A percentile compares a stretch with the other conserved stretches of the same genome.
phyloP scores from a whole-genome alignment of 2,113 vertebrate species.

The Microtus richardsoni region DNA sequence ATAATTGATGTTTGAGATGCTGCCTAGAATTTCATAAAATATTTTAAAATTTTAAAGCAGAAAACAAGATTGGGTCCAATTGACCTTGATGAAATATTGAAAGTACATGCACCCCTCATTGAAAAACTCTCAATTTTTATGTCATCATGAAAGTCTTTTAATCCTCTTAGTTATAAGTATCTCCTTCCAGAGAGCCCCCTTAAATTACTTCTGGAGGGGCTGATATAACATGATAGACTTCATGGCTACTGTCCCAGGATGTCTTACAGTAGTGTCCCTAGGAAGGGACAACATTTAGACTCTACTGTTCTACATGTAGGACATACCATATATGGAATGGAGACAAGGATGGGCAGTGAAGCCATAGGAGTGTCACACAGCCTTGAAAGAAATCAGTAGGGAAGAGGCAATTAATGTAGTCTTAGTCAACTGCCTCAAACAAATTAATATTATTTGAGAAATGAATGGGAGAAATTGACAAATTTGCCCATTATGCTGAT shows the following conservation, averaged over 20 bases:
- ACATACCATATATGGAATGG: background rate
- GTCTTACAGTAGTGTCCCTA: background rate
- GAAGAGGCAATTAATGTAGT: background rate
- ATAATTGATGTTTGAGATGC: background rate
- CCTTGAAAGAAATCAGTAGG: background rate
- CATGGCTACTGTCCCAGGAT: background rate
- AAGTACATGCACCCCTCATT: background rate
- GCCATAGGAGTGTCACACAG: background rate
- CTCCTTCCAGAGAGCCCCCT: background rate
- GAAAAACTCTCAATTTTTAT: background rate
- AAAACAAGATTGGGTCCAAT: background rate
- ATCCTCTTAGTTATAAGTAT: background rate
- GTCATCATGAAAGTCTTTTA: background rate
- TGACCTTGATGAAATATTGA: background rate
- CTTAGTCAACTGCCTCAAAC: background rate
- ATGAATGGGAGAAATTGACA: background rate
- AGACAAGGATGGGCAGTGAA: background rate
- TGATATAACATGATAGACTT: background rate
- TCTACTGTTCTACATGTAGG: background rate
- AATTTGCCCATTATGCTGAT: background rate
- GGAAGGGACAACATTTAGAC: background rate
- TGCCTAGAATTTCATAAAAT: background rate
- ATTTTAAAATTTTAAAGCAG: background rate
- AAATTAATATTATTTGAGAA: background rate
- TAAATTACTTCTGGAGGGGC: background rate